A percentile compares a stretch with the other conserved stretches of the same genome.
Evolutionary conservation across 2,797 vertebrate species (phyloP).

Genomic region (Parauchenoglanis punctatus): DNA sequence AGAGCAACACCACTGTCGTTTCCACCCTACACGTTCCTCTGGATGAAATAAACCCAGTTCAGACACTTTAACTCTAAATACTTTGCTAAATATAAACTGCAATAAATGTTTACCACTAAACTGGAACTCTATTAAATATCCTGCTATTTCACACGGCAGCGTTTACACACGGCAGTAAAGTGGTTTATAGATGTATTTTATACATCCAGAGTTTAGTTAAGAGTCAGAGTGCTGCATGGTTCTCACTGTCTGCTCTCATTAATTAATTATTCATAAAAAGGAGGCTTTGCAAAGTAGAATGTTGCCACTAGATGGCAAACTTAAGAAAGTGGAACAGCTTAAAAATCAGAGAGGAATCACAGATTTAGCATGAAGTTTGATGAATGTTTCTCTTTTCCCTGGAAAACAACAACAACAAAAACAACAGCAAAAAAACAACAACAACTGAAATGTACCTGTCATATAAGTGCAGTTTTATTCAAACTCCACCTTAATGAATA

Average conservation of each 20-base stretch:
- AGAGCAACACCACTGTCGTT: background rate
- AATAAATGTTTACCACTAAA: background rate
- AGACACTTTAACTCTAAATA: background rate
- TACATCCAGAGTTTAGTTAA: conserved; percentile 19
- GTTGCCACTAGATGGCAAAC: conserved; percentile 54
- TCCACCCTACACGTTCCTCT: background rate
- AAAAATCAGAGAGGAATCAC: background rate
- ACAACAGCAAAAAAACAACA: background rate
- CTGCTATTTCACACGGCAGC: background rate
- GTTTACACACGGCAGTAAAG: background rate
- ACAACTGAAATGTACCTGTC: background rate
- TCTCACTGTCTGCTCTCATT: conserved; percentile 1
- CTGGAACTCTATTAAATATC: background rate
- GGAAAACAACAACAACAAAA: background rate
- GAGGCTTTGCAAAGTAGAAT: conserved; percentile 13
- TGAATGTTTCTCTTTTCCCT: no score
- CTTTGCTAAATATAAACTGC: background rate
- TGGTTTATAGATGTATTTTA: conserved; percentile 27
- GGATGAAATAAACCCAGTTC: background rate
- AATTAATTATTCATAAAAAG: background rate
- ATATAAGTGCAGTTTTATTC: background rate
- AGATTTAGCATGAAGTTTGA: background rate
- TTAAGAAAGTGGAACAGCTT: background rate
- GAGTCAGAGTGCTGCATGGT: conserved; percentile 18
- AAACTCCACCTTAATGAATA: background rate